Evolutionary conservation across 2,113 vertebrate species (phyloP).

Genomic region (Serinus canaria): DNA sequence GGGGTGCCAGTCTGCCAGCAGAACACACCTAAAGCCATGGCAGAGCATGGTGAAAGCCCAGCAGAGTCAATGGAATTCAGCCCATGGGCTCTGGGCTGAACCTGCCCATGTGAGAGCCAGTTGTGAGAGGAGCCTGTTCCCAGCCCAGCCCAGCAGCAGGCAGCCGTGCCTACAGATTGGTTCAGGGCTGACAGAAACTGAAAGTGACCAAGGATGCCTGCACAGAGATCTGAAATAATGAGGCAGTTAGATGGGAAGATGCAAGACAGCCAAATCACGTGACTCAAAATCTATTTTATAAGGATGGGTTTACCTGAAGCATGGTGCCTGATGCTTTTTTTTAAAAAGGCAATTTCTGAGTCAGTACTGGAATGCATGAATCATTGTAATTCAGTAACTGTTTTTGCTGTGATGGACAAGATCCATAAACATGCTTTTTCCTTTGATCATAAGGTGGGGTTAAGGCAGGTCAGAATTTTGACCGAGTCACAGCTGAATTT

Average conservation of each 20-base stretch:
- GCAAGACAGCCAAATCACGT: background rate
- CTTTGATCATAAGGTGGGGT: background rate
- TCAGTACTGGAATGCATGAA: background rate
- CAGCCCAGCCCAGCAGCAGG: background rate
- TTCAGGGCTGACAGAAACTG: background rate
- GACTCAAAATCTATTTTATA: background rate
- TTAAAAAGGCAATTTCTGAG: background rate
- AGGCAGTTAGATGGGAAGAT: background rate
- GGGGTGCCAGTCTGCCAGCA: background rate
- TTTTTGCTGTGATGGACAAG: background rate
- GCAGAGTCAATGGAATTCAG: background rate
- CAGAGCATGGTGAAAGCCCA: background rate
- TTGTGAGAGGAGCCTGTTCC: background rate
- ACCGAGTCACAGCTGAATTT: background rate
- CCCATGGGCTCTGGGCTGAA: background rate
- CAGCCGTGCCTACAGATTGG: background rate
- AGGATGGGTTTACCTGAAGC: background rate
- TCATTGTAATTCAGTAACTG: background rate
- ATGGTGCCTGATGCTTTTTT: background rate
- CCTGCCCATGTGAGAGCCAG: accelerated
- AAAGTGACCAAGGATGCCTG: background rate
- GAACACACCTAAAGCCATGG: background rate
- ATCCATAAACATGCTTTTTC: background rate
- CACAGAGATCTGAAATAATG: background rate
- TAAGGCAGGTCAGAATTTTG: background rate